Percentiles rank a stretch among this genome's conserved stretches.
Evolutionary conservation across 2,113 vertebrate genomes (phyloP).

Genomic region (Oceanites oceanicus): DNA sequence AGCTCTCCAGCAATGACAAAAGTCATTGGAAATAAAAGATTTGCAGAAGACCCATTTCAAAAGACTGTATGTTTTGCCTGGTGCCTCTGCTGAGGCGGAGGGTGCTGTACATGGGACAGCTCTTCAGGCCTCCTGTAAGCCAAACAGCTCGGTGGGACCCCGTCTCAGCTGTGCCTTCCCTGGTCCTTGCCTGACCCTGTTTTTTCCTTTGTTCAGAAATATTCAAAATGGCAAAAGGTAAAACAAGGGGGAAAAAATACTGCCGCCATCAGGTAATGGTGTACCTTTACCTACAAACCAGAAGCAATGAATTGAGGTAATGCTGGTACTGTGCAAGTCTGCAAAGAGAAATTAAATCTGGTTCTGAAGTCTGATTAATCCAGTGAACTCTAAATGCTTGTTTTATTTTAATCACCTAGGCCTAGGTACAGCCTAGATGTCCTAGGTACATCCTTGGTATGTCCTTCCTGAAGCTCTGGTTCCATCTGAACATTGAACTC

Average conservation of each 20-base stretch:
- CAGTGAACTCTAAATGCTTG: background rate
- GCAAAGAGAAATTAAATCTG: background rate
- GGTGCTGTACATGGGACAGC: background rate
- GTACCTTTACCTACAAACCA: background rate
- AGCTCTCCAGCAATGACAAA: background rate
- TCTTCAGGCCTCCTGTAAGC: background rate
- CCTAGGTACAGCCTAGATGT: background rate
- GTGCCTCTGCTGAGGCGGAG: background rate
- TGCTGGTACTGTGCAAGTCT: background rate
- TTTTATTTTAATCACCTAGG: background rate
- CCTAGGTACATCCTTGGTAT: background rate
- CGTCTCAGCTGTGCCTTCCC: background rate
- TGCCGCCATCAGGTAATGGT: too few species aligned
- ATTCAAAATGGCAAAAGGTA: background rate
- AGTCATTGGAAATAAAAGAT: background rate
- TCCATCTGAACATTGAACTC: background rate
- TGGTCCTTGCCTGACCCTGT: background rate
- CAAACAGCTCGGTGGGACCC: rapidly evolving
- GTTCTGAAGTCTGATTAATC: background rate
- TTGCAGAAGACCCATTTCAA: background rate
- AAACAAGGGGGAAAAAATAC: background rate
- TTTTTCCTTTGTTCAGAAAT: background rate
- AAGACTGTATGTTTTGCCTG: background rate
- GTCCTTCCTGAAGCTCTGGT: background rate
- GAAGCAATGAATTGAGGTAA: background rate